Conservation (phyloP, 2,113 vertebrate genomes). For the Noctilio leporinus region DNA sequence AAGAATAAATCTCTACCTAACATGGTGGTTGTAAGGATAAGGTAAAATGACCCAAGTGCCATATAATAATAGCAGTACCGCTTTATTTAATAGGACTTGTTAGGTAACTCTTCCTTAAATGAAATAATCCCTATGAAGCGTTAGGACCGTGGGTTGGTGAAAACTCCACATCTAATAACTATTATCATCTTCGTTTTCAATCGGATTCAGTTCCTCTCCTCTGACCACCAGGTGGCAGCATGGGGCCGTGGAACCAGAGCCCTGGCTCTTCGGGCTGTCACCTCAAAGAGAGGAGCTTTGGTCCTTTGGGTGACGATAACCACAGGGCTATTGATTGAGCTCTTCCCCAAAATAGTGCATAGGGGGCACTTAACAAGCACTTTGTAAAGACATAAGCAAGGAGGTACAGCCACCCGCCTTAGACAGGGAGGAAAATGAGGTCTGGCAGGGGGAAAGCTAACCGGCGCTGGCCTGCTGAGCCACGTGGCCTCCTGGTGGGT, state of each 20-base stretch:
- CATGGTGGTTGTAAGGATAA: not conserved
- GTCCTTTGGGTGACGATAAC: not conserved
- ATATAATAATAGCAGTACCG: not conserved
- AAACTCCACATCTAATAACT: accelerated
- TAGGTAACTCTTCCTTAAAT: too few species aligned
- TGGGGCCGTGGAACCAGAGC: not conserved
- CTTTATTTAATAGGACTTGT: not conserved
- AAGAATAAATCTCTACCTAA: not conserved
- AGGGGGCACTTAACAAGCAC: not conserved
- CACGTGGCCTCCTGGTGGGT: not conserved
- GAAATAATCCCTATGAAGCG: not conserved
- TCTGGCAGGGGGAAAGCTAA: not conserved
- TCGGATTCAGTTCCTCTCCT: not conserved
- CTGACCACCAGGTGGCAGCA: slow-evolving; percentile 57
- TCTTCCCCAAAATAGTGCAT: not conserved
- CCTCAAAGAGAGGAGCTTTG: not conserved
- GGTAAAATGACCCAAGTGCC: not conserved
- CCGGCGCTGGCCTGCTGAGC: not conserved
- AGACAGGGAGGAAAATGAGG: not conserved
- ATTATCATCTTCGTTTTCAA: not conserved
- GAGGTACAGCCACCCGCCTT: not conserved
- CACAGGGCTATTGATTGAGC: not conserved
- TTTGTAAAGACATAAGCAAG: accelerated
- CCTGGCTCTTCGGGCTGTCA: not conserved
- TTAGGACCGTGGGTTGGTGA: not conserved